These are phyloP conservation scores for Lacerta viridis DNA, from an alignment of 2,797 vertebrate species.

Conservation along the genomic window DNA sequence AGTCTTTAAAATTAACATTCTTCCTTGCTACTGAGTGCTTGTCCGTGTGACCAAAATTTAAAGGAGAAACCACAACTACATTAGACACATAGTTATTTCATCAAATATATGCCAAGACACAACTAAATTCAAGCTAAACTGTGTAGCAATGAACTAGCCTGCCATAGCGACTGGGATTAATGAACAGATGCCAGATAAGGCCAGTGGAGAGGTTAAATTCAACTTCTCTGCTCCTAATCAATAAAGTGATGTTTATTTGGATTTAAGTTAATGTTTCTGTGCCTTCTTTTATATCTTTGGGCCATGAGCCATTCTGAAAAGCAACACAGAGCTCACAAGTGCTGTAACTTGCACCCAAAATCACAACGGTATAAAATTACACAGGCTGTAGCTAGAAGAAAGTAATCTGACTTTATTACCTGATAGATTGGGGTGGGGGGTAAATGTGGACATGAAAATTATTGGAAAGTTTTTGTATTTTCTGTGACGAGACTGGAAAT, in stretches of 20 bases:
- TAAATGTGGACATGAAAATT: neutral
- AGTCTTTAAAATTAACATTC: neutral
- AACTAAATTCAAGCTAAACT: neutral
- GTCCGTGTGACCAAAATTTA: neutral
- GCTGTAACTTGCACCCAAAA: neutral
- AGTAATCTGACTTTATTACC: neutral
- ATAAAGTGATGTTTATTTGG: neutral
- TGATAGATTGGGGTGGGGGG: neutral
- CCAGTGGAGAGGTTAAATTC: neutral
- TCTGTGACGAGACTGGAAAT: conserved; percentile 14
- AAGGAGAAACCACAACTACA: neutral
- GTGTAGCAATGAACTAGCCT: neutral
- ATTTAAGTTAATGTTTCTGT: neutral
- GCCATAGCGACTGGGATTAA: neutral
- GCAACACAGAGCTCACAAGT: neutral
- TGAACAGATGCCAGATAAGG: neutral
- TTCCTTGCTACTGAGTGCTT: conserved; percentile 12
- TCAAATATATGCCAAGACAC: neutral
- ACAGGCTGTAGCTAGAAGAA: neutral
- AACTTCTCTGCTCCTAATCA: neutral
- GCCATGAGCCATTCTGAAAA: neutral
- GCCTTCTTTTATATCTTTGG: neutral
- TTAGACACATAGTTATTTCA: neutral
- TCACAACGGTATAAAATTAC: neutral
- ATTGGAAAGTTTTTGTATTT: neutral